phyloP scores from a whole-genome alignment of 2,797 vertebrate genomes.

The Macropus fuliginosus region DNA sequence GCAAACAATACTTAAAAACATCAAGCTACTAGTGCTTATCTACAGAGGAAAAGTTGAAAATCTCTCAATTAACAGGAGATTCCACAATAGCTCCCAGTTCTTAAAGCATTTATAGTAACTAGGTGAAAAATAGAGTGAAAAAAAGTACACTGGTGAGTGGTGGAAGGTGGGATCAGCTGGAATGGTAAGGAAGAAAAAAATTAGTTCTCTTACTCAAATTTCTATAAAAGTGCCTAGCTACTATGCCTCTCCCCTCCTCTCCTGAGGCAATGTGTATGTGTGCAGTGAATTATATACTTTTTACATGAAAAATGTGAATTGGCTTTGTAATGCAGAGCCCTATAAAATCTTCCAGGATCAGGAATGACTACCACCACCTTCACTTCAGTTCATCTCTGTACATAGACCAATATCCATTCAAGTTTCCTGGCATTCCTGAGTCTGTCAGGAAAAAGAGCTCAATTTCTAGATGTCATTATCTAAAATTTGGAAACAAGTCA shows the following conservation, averaged over 20 bases:
- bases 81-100: background rate
- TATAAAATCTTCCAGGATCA: conserved; percentile 2
- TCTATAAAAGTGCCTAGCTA: background rate
- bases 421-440: conserved; percentile 28
- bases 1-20: conserved; percentile 40
- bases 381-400: background rate
- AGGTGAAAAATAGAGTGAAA: conserved; percentile 19
- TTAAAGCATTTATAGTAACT: conserved; percentile 11
- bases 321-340: background rate
- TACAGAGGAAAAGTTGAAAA: background rate
- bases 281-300: background rate
- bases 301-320: background rate
- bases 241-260: background rate
- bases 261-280: background rate
- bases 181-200: background rate
- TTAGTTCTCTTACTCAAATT: background rate
- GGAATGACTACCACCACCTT: conserved; percentile 16
- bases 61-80: conserved; percentile 4
- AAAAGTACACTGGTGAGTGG: background rate
- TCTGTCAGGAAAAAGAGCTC: conserved; percentile 3
- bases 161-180: background rate
- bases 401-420: conserved; percentile 7
- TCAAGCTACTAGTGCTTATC: background rate
- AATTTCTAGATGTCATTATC: background rate
- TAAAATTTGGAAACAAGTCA: conserved; percentile 58